Evolutionary conservation across 1,140 invertebrate genomes (phyloP), one percentile per base, ranked within the genome.

Genomic region (Ostrea edulis): DNA sequence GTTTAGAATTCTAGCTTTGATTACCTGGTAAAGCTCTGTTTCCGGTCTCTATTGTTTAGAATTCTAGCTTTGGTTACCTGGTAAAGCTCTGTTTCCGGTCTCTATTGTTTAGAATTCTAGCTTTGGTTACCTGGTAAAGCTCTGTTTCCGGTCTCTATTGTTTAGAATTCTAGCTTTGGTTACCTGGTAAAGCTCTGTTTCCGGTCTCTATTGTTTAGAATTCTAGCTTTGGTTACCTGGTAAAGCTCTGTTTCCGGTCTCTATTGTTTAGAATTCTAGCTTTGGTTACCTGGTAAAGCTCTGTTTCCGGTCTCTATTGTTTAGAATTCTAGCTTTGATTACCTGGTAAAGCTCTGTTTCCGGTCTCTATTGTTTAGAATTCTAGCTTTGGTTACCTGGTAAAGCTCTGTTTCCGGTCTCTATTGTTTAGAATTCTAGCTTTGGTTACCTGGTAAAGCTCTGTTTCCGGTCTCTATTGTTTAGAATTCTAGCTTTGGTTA

Each of bases 181-280:
- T 77, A 77, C 68, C 68, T 77, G 68, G 68, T 12, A 77, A 77
- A 8, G 68, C 68, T 77, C 68, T 29, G 22, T 25, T 29, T 17
- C 35, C 35, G 35, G 1, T 44, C 35, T 5, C 35, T 44, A 1
- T 44, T 44, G n/a, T n/a, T n/a, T n/a, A n/a, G n/a, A n/a, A n/a
- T n/a, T n/a, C n/a, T n/a, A n/a, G n/a, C n/a, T n/a, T n/a, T 22
- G n/a, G 12, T 71, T 77, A 77, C 68, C 68, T 77, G 68, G 68
- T 12, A 77, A 77, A 8, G 68, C 68, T 77, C 68, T 29, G 22
- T 25, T 29, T 17, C 35, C 35, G 35, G 1, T 44, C 35, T 5
- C 35, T 44, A 1, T 44, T 44, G n/a, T n/a, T n/a, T n/a, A n/a
- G n/a, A n/a, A n/a, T n/a, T n/a, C n/a, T n/a, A n/a, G n/a, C n/a